Evolutionary conservation across 2,888 invertebrate genomes (phyloP).

Genomic region (Eupithecia insigniata): DNA sequence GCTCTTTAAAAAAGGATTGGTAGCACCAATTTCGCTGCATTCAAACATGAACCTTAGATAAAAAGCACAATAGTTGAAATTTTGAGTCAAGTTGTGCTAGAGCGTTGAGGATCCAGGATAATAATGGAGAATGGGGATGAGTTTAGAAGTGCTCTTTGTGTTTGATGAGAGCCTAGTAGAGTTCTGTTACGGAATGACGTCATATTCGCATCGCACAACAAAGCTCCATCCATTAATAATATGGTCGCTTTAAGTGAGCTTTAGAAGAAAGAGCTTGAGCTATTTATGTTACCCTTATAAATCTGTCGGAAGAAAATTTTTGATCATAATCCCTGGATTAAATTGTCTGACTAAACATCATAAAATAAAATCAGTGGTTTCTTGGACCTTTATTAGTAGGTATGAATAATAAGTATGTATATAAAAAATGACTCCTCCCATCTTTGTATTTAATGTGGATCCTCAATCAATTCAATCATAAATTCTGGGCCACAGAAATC

Average conservation of each 20-base stretch:
- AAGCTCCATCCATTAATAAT: neutral
- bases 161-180: slow-evolving; percentile 63
- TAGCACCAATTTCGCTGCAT: neutral
- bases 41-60: slow-evolving; percentile 1
- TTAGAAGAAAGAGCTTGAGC: neutral
- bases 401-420: neutral
- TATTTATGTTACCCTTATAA: neutral
- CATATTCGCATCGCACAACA: slow-evolving; percentile 33
- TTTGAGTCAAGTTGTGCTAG: neutral
- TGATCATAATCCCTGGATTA: neutral
- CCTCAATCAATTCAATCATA: neutral
- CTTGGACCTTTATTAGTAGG: neutral
- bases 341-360: neutral
- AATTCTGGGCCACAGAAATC: too few relatives aligned
- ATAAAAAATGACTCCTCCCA: neutral
- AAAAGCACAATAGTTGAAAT: neutral
- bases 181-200: slow-evolving; percentile 34
- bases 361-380: neutral
- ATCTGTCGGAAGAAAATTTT: neutral
- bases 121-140: slow-evolving; percentile 23
- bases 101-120: neutral
- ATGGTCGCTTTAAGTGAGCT: too few relatives aligned
- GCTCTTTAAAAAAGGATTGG: slow-evolving; percentile 1
- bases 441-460: neutral
- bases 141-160: slow-evolving; percentile 41